Evolutionary conservation across 2,888 invertebrate genomes (phyloP), one percentile per base, ranked within the genome.

Genomic region (Ariolimax columbianus): DNA sequence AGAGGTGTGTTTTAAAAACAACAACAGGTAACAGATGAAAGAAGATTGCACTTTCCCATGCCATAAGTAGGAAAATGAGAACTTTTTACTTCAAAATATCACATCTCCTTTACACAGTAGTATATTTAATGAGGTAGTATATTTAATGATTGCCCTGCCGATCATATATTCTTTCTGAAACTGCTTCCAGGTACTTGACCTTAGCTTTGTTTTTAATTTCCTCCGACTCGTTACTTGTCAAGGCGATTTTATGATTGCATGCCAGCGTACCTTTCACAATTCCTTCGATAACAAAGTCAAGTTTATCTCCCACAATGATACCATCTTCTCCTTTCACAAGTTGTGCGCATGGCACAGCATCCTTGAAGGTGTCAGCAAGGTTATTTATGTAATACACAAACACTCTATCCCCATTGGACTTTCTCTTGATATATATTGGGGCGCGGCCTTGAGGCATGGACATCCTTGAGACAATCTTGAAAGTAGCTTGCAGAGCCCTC

Each of bases 351-450:
- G 81, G 72, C 26, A 81, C 81, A n/a, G 36, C 36, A 40, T 72
- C 36, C 9, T 47, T 59, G 40, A 82, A 82, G 14, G 40, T 59
- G 36, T 73, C 75, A 26, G 38, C 30, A n/a, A 87, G 80, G 59
- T 81, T 87, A 51, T 73, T 72, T 43, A 87, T 33, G 30, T 38
- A 77, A 63, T 83, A 85, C 36, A 83, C 86, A 40, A 81, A 83
- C 14, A 87, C 83, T 33, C 63, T 47, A 33, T 83, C 72, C 4
- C 83, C 84, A 11, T 86, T 79, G 19, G 68, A 55, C n/a, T 78
- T 83, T 51, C 86, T 59, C 43, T 75, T 82, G 72, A 87, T 86
- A 83, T 87, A 86, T 26, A 87, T 77, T 1, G 87, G 87, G 0
- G 86, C 87, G 2, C 77, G 36, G 26, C 78, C 82, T 68, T 80